Percentiles rank a stretch among this genome's conserved stretches.
Conservation (phyloP, 2,888 invertebrate genomes). For the Rhamnusium bicolor region DNA sequence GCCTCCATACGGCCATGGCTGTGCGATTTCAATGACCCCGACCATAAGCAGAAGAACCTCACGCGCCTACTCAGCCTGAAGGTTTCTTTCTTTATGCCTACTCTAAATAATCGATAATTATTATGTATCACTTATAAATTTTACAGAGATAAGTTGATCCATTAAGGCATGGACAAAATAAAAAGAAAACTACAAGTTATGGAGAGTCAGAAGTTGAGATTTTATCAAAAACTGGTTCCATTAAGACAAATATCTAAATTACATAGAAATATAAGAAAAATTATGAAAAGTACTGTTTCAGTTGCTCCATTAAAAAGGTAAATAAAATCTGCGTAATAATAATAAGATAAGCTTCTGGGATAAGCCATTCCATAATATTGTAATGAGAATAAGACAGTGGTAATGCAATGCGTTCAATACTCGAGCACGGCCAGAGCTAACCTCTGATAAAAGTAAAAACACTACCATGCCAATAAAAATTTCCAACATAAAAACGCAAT, state of each 20-base stretch:
- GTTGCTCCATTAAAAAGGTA: too few species aligned
- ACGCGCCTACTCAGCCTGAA: neutral
- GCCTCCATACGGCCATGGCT: constrained; percentile 33
- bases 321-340: too few species aligned
- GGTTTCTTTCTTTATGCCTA: constrained; percentile 20
- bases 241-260: neutral
- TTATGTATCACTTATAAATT: neutral
- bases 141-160: neutral
- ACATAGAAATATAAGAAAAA: too few species aligned
- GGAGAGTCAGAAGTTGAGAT: neutral
- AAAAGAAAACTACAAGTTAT: neutral
- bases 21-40: constrained; percentile 25
- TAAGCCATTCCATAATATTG: too few species aligned
- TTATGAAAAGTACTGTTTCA: too few species aligned
- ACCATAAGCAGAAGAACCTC: constrained; percentile 5
- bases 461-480: too few species aligned
- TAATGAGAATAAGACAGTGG: too few species aligned
- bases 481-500: too few species aligned
- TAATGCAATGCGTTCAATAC: too few species aligned
- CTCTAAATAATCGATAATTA: constrained; percentile 23
- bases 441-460: too few species aligned
- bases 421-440: too few species aligned
- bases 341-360: too few species aligned
- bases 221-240: neutral
- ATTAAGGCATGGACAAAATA: neutral